phyloP scores from a whole-genome alignment of 2,113 vertebrate genomes.

The Myxocyprinus asiaticus region DNA sequence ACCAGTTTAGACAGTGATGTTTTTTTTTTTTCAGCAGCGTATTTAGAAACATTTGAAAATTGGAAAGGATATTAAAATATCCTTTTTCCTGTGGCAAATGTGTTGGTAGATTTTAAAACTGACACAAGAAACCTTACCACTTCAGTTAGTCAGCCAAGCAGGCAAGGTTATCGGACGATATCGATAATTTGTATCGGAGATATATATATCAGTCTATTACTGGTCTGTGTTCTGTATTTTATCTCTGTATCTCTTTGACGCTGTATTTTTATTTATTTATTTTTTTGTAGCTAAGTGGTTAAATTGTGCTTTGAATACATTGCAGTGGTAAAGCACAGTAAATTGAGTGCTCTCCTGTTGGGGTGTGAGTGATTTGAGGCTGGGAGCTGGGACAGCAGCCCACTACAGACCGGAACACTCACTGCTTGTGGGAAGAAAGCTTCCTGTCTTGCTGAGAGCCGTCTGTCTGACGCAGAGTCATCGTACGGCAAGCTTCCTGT shows the following conservation, averaged over 20 bases:
- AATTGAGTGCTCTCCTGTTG: slow-evolving; percentile 27
- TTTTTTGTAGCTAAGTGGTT: background rate
- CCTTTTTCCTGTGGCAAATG: no score
- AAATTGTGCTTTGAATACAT: background rate
- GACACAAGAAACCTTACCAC: background rate
- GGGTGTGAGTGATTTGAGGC: slow-evolving; percentile 39
- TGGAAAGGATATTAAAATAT: no score
- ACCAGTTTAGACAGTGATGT: no score
- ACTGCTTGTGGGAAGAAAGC: slow-evolving; percentile 53
- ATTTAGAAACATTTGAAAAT: no score
- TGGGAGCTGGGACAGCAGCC: slow-evolving; percentile 47
- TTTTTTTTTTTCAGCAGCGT: no score
- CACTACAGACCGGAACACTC: slow-evolving; percentile 50
- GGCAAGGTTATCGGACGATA: background rate
- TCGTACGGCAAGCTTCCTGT: slow-evolving; percentile 53
- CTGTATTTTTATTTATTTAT: no score
- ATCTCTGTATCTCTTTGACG: no score
- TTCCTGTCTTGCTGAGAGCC: slow-evolving; percentile 56
- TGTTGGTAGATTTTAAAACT: background rate
- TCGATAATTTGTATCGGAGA: background rate
- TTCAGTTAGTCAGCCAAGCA: background rate
- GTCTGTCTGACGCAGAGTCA: slow-evolving; percentile 51
- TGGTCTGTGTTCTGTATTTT: background rate
- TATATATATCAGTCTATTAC: background rate
- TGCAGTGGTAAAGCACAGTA: slow-evolving; percentile 12